phyloP scores from a whole-genome alignment of 2,113 vertebrate genomes.

The Heterotis niloticus region DNA sequence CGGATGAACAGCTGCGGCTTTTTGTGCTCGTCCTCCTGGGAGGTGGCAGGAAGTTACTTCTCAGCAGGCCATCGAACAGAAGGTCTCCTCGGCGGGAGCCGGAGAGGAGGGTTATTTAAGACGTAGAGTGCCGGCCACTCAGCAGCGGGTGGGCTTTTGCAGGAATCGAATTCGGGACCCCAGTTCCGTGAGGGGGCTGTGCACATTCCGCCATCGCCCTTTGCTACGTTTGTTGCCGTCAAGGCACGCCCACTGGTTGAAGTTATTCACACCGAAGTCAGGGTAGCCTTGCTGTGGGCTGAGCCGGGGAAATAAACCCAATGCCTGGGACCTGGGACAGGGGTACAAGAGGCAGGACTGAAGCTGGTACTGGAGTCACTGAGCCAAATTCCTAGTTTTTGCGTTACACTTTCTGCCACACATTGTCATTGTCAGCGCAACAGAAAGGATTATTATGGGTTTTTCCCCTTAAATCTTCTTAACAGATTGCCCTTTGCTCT shows the following conservation, averaged over 20 bases:
- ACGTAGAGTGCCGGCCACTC: slow-evolving; percentile 47
- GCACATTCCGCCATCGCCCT: slow-evolving; percentile 43
- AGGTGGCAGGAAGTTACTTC: background rate
- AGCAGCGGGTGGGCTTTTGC: slow-evolving; percentile 39
- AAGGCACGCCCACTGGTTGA: slow-evolving; percentile 20
- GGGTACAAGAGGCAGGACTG: no score
- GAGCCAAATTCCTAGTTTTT: background rate
- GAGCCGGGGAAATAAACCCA: slow-evolving; percentile 1
- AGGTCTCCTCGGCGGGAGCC: background rate
- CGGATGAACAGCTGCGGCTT: slow-evolving; percentile 6
- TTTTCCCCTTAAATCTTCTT: background rate
- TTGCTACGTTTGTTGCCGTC: slow-evolving; percentile 41
- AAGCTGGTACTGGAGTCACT: no score
- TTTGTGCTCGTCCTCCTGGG: background rate
- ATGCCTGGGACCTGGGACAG: no score
- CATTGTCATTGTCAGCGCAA: slow-evolving; percentile 8
- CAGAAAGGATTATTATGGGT: no score
- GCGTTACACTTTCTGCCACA: no score
- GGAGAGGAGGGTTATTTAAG: background rate
- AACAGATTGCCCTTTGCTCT: background rate
- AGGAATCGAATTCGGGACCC: slow-evolving; percentile 57
- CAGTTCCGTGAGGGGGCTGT: slow-evolving; percentile 44
- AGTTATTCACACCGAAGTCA: slow-evolving; percentile 51
- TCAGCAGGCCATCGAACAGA: background rate
- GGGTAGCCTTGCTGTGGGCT: slow-evolving; percentile 11